Conservation (phyloP, 2,888 invertebrate genomes). For the Pachycephus smyrnensis region DNA sequence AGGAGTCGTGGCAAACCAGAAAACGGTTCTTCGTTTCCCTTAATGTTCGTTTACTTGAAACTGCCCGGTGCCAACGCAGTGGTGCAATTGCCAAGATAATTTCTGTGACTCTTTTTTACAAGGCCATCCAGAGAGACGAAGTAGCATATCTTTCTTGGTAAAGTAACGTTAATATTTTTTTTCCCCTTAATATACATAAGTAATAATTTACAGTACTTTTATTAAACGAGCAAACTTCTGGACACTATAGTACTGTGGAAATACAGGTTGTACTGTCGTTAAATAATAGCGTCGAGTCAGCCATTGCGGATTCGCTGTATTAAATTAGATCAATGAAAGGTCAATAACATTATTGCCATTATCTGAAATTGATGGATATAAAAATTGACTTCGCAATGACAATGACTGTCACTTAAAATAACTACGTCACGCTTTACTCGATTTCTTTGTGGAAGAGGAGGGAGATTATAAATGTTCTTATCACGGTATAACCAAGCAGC, state of each 20-base stretch:
- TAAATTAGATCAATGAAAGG: background rate
- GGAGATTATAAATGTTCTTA: conserved; percentile 23
- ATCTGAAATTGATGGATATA: background rate
- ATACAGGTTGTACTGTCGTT: background rate
- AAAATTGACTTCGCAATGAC: background rate
- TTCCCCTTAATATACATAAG: background rate
- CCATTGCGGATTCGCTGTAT: background rate
- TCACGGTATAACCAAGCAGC: background rate
- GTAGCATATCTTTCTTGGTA: background rate
- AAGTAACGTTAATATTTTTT: background rate
- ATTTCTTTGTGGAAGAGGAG: background rate
- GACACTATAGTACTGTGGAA: background rate
- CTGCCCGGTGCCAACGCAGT: conserved; percentile 25
- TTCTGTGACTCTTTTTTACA: conserved; percentile 1
- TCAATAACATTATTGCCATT: background rate
- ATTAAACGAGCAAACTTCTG: background rate
- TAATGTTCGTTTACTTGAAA: conserved; percentile 30
- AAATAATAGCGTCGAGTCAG: background rate
- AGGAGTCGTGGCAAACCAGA: background rate
- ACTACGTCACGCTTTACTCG: background rate
- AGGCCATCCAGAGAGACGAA: background rate
- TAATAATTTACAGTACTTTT: background rate
- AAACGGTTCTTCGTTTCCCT: conserved; percentile 7
- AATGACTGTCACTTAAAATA: background rate
- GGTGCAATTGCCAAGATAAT: conserved; percentile 37